Base-by-base conservation (phyloP, 2,113 vertebrate genomes). In the Neogobius melanostomus region DNA sequence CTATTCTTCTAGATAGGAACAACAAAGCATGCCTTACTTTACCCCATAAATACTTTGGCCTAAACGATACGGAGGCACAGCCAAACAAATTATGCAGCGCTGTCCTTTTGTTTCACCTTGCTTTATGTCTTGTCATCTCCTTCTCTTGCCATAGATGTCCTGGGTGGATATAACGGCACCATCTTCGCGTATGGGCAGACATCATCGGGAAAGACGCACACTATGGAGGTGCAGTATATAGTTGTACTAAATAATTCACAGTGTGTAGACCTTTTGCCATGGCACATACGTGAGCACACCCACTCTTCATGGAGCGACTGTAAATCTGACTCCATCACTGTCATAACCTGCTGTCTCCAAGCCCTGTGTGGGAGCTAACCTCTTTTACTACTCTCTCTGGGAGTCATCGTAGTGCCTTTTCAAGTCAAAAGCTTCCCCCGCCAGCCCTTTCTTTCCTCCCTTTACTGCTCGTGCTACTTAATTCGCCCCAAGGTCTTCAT, bases 121-220 rank as follows among this genome's bases (percentile, higher is more conserved):
- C 11, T 14, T 84, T 65, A 12, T 57, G 54, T 57, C 17, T 47
- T 79, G 11, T 69, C 47, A 71, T 43, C 11, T 72, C 15, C 36
- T 36, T 49, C 42, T 68, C 21, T 67, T 8, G 43, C 48, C 81
- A 21, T 69, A 98, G 96, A 97, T 77, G 96, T 97, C 52, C 91
- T 98, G 76, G 94, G 92, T 0, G 96, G 96, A 68, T 98, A 98
- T 82, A 98, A 98, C 10, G 96, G 96, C 50, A 98, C 96, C 63
- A 97, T 98, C 79, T 98, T 98, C 76, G 96, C 96, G 77, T 97
- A 97, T 11, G 96, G 96, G 79, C 96, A 97, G 87, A 97, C 96
- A 0, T 94, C 96, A 6, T 98, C 96, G 2, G 96, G 96, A 82
- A 98, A 98, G 91, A 98, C 96, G 62, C 95, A 97, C 87, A 98